Percentiles rank a stretch among this genome's conserved stretches.
Evolutionary conservation across 1,140 invertebrate genomes (phyloP).

Genomic region (Hylyphantes graminicola): DNA sequence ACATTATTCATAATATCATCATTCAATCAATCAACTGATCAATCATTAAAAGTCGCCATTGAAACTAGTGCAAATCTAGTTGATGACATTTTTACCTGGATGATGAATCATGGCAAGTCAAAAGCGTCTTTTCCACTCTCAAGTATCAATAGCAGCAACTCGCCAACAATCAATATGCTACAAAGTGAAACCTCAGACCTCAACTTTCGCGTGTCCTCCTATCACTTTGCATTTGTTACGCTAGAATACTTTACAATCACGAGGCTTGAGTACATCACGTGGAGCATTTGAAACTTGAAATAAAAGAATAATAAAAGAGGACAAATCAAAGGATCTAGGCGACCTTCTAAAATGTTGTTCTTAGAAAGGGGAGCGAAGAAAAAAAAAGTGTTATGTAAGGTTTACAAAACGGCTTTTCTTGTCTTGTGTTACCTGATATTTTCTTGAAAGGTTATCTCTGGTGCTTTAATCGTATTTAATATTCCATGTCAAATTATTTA

Average conservation of each 20-base stretch:
- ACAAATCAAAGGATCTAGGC: not conserved
- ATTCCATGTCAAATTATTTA: no score
- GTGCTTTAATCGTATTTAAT: no score
- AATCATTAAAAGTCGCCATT: no score
- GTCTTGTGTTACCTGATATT: no score
- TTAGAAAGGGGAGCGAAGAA: not conserved
- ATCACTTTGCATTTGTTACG: not conserved
- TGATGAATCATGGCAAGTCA: not conserved
- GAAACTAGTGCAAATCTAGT: not conserved
- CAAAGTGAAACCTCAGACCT: not conserved
- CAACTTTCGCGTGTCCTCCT: not conserved
- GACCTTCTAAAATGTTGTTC: conserved; percentile 25
- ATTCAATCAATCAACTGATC: no score
- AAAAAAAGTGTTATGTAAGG: no score
- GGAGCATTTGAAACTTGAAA: conserved; percentile 6
- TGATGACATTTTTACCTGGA: not conserved
- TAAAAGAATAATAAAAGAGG: not conserved
- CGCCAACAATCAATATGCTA: not conserved
- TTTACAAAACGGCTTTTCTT: no score
- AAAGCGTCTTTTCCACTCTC: not conserved
- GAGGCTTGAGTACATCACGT: conserved; percentile 15
- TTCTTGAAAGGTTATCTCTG: no score
- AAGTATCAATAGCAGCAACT: no score
- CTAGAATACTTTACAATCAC: not conserved
- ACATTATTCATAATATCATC: no score